Evolutionary conservation across 2,888 invertebrate genomes (phyloP).

Genomic region (Thera obeliscata): DNA sequence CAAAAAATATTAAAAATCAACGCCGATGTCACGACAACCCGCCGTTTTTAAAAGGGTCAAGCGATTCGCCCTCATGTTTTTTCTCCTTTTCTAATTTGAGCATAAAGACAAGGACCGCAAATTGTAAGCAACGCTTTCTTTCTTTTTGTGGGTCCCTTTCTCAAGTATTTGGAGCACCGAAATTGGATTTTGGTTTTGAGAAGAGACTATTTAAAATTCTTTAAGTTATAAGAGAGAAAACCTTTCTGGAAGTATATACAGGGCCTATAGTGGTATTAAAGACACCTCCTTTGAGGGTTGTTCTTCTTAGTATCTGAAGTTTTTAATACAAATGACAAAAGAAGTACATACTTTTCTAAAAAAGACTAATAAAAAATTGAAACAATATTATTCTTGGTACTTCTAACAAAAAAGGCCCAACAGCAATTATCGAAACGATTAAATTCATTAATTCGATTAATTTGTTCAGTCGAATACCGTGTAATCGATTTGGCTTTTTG

Average conservation of each 20-base stretch:
- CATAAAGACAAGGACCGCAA: conserved; percentile 48
- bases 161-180: conserved; percentile 49
- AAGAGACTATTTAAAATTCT: neutral
- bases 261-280: no score
- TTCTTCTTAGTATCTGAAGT: no score
- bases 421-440: conserved; percentile 36
- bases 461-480: conserved; percentile 56
- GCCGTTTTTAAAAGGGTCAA: conserved; percentile 58
- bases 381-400: neutral
- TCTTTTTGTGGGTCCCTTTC: conserved; percentile 36
- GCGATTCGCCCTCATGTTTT: conserved; percentile 52
- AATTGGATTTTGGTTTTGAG: conserved; percentile 9
- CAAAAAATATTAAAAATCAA: conserved; percentile 50
- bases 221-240: neutral
- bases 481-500: conserved; percentile 48
- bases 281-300: no score
- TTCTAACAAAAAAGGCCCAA: conserved; percentile 20
- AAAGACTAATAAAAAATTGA: no score
- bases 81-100: conserved; percentile 47
- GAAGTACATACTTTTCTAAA: no score
- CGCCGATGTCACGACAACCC: conserved; percentile 44
- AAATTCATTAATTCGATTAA: conserved; percentile 60
- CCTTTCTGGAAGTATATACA: no score
- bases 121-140: conserved; percentile 49
- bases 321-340: no score